A percentile compares a stretch with the other conserved stretches of the same genome.
These are phyloP conservation scores for Peromyscus aztecus DNA, from an alignment of 2,797 vertebrate species.

Conservation along the genomic window DNA sequence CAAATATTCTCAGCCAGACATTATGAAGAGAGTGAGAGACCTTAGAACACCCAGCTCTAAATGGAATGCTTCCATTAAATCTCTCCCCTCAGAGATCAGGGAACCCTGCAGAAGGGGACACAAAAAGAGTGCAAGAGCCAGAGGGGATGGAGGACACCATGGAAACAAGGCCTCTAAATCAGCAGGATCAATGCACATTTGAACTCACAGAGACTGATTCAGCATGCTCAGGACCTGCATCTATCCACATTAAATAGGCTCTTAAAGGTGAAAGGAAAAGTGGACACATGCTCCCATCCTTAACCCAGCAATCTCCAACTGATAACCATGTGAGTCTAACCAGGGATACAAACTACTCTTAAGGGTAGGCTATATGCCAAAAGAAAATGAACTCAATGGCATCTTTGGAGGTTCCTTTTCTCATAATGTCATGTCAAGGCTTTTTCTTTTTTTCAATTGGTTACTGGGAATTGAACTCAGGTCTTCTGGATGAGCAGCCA, in stretches of 20 bases:
- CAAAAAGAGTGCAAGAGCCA: not conserved
- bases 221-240: not conserved
- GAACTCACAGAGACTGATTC: not conserved
- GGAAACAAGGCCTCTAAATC: not conserved
- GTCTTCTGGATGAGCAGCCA: too few species aligned
- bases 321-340: not conserved
- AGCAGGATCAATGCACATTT: not conserved
- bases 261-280: not conserved
- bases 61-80: not conserved
- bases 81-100: not conserved
- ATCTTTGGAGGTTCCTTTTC: not conserved
- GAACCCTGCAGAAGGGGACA: not conserved
- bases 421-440: not conserved
- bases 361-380: not conserved
- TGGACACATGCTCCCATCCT: not conserved
- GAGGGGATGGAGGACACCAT: not conserved
- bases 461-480: too few species aligned
- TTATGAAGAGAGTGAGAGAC: not conserved
- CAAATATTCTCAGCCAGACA: not conserved
- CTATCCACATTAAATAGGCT: too few species aligned
- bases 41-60: not conserved
- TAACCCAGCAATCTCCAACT: not conserved
- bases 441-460: not conserved
- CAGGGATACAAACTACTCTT: not conserved
- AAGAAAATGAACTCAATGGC: not conserved